Base-by-base conservation (phyloP, 2,797 vertebrate genomes). In the Pangasius djambal region DNA sequence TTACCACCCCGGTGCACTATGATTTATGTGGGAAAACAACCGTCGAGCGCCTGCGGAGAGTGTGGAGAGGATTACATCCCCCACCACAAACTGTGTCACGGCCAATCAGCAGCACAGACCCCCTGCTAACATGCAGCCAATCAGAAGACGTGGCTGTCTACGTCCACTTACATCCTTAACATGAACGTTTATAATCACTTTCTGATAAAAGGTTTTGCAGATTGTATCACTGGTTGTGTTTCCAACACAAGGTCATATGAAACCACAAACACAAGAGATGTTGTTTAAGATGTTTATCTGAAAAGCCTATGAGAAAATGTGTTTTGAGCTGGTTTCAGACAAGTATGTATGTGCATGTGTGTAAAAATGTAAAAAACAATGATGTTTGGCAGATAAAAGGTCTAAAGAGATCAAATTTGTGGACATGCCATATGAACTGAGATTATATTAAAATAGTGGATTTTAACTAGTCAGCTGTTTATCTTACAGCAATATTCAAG, bases 1-100 rank as follows among this genome's bases (percentile, higher is more conserved):
- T 96, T 96, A 96, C 95, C 96, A 95, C 96, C 95, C 89, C 93
- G 94, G 93, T 90, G 94, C 94, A 93, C 94, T 94, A 95, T 96
- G 96, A 96, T 97, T 96, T 96, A 97, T 96, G 96, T 96, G 96
- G 95, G 95, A 96, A 96, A 95, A 96, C 93, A 92, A 85, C 92
- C 89, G 86, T 40, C 89, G 93, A 94, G 94, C 91, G 95, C 94
- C 95, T 93, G 95, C 92, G 91, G 94, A 95, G 95, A 95, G 95
- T 94, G 95, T 94, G 94, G 94, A 95, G 93, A 96, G 95, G 95
- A 96, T 96, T 96, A 96, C 92, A 95, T 94, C 92, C 87, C 92
- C 93, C 90, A 93, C 94, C 90, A 91, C 92, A 93, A 94, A 94
- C 93, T 90, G 61, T 87, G 93, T 95, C 95, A 96, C 89, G 93